phyloP scores from a whole-genome alignment of 2,797 vertebrate species.

The Etheostoma nigrum region DNA sequence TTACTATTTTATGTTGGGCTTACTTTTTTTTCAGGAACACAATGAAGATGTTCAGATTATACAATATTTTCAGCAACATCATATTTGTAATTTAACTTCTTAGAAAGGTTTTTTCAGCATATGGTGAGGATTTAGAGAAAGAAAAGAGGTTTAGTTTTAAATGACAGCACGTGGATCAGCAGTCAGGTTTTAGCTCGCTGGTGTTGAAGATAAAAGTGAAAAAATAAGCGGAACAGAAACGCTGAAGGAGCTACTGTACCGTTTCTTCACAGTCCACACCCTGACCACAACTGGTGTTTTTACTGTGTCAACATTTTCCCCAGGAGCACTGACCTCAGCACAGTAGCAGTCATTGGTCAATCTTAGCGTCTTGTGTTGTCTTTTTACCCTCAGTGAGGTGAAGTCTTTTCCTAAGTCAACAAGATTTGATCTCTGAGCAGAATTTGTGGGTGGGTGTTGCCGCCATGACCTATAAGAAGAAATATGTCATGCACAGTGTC shows the following conservation, averaged over 20 bases:
- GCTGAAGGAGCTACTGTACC: not conserved
- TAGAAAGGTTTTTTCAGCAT: constrained; percentile 6
- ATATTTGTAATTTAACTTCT: not conserved
- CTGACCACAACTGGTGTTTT: constrained; percentile 33
- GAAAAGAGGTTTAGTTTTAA: constrained; percentile 24
- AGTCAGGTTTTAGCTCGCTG: not conserved
- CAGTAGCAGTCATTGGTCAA: constrained; percentile 24
- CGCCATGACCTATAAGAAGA: constrained; percentile 24
- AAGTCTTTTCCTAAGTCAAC: constrained; percentile 54
- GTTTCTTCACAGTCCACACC: constrained; percentile 28
- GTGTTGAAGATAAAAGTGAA: not conserved
- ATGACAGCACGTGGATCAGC: constrained; percentile 3
- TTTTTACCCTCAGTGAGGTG: constrained; percentile 26
- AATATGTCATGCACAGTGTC: constrained; percentile 10
- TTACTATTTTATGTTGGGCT: not conserved
- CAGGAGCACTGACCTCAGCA: constrained; percentile 34
- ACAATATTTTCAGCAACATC: not conserved
- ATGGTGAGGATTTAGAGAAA: constrained; percentile 16
- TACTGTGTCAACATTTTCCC: constrained; percentile 36
- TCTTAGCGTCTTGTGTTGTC: constrained; percentile 15
- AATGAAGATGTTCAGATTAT: not conserved
- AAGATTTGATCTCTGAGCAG: constrained; percentile 42
- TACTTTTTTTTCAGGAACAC: not conserved
- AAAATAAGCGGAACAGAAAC: not conserved
- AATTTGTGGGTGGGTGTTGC: constrained; percentile 29